Percentiles rank a stretch among this genome's conserved stretches.
Conservation (phyloP, 23 tunicate genomes). For the Trididemnum clinides region DNA sequence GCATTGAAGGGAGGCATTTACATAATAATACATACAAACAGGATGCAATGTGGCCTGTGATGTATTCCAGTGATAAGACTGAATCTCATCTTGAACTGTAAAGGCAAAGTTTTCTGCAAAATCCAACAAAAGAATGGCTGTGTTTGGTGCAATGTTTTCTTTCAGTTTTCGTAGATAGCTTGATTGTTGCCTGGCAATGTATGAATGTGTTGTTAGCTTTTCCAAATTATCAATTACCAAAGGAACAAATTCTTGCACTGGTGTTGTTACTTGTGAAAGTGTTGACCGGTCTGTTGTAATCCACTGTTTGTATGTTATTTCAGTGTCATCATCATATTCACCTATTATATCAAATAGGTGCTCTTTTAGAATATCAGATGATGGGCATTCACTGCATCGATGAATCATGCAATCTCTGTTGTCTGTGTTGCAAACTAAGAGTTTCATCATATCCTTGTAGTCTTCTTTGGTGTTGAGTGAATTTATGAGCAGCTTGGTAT, state of each 20-base stretch:
- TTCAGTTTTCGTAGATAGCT: slow-evolving; percentile 30
- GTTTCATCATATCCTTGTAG: slow-evolving; percentile 35
- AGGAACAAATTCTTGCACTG: slow-evolving; percentile 35
- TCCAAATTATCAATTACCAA: slow-evolving; percentile 3
- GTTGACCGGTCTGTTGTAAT: slow-evolving; percentile 37
- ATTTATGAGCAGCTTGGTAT: slow-evolving; percentile 14
- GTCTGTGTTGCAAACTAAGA: slow-evolving; percentile 20
- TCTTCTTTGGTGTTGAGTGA: slow-evolving; percentile 16
- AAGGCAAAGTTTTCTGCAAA: slow-evolving; percentile 33
- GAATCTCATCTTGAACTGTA: slow-evolving; percentile 37
- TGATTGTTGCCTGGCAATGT: slow-evolving; percentile 45
- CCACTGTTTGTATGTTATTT: slow-evolving; percentile 47
- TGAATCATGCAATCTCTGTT: slow-evolving; percentile 43
- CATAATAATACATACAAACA: slow-evolving; percentile 38
- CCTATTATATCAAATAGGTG: slow-evolving; percentile 18
- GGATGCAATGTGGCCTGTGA: slow-evolving; percentile 44
- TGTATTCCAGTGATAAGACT: slow-evolving; percentile 48
- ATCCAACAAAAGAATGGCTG: slow-evolving; percentile 37
- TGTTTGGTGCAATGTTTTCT: slow-evolving; percentile 4
- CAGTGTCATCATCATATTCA: slow-evolving; percentile 23
- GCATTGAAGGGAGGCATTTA: not conserved
- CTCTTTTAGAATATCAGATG: not conserved
- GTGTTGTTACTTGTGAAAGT: not conserved
- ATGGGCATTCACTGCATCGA: slow-evolving; percentile 40
- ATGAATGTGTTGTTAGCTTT: slow-evolving; percentile 36